Percentiles rank a stretch among this genome's conserved stretches.
Evolutionary conservation across 2,113 vertebrate genomes (phyloP).

Genomic region (Bothrops jararaca): DNA sequence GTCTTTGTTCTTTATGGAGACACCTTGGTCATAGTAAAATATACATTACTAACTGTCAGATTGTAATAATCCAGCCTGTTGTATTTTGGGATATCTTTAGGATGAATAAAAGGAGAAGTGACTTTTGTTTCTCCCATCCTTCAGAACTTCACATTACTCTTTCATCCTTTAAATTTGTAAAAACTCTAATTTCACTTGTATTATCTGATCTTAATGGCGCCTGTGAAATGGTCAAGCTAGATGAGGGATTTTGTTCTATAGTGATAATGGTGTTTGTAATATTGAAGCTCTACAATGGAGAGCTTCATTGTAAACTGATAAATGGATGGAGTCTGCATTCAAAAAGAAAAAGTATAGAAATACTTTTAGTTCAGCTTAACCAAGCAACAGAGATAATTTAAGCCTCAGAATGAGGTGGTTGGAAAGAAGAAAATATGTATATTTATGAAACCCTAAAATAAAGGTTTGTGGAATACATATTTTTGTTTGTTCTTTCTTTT

Average conservation of each 20-base stretch:
- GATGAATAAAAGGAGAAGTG: background rate
- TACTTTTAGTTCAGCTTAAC: background rate
- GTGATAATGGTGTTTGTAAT: background rate
- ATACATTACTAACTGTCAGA: background rate
- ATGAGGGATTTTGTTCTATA: background rate
- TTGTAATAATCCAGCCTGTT: background rate
- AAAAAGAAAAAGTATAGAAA: background rate
- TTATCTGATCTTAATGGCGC: background rate
- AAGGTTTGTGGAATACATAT: background rate
- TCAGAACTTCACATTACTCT: background rate
- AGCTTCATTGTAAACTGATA: background rate
- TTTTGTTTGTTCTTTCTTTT: background rate
- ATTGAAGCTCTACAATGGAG: background rate
- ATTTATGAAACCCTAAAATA: constrained; percentile 15
- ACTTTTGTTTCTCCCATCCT: background rate
- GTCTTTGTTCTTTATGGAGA: background rate
- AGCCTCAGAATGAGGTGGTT: background rate
- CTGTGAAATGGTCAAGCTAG: background rate
- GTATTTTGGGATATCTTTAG: background rate
- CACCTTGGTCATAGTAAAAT: background rate
- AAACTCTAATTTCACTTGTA: background rate
- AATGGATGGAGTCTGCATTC: background rate
- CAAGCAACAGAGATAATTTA: constrained; percentile 1
- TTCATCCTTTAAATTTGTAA: background rate
- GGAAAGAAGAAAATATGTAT: background rate